Conservation (phyloP, 92 coral and sea anemone species). For the Micromussa lordhowensis region DNA sequence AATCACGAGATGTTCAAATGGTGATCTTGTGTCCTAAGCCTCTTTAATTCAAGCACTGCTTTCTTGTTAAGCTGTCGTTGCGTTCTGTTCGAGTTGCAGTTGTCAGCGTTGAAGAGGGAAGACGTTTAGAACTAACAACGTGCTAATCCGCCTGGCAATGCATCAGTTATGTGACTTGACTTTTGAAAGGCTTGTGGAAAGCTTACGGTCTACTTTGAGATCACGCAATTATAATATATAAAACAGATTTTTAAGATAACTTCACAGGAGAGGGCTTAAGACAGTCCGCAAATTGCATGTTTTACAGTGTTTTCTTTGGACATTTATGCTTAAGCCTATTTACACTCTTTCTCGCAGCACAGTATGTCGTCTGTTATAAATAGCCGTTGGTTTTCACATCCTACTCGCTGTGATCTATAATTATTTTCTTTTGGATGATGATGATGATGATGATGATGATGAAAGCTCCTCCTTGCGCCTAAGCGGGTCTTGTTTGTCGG, state of each 20-base stretch:
- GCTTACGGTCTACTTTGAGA: background rate
- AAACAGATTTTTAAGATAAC: conserved; percentile 21
- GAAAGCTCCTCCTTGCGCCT: background rate
- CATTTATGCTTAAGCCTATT: background rate
- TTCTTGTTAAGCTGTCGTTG: conserved; percentile 22
- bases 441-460: background rate
- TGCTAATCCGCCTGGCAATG: conserved; percentile 9
- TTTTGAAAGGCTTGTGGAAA: background rate
- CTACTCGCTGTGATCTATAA: background rate
- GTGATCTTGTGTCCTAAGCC: conserved; percentile 22
- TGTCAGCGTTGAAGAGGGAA: conserved; percentile 16
- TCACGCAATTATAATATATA: conserved; percentile 1
- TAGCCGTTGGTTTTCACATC: background rate
- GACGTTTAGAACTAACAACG: conserved; percentile 7
- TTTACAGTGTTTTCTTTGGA: conserved; percentile 4
- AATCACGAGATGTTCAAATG: conserved; percentile 23
- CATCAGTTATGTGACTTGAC: background rate
- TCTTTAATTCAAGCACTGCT: conserved; percentile 43
- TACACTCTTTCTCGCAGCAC: conserved; percentile 7
- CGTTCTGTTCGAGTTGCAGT: conserved; percentile 27
- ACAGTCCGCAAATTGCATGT: conserved; percentile 10
- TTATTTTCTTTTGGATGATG: background rate
- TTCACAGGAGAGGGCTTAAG: background rate
- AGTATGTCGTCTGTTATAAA: conserved; percentile 29
- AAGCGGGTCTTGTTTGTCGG: background rate